Evolutionary conservation across 2,797 vertebrate species (phyloP), one percentile per base, ranked within the genome.

Genomic region (Nothura maculosa): DNA sequence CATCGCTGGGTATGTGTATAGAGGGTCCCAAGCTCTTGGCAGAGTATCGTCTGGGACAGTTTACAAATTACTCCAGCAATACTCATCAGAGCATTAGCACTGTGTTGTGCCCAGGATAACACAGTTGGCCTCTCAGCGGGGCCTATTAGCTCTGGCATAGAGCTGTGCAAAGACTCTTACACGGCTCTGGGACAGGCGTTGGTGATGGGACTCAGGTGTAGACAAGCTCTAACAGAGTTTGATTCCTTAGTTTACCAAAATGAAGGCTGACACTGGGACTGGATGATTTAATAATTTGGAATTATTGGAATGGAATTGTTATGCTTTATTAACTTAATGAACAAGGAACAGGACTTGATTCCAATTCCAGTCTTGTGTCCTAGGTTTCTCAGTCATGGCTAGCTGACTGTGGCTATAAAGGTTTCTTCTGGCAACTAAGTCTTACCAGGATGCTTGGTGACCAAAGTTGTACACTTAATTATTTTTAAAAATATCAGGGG

Each of bases 311-410:
- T 85, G 73, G 76, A 91, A 94, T 94, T 78, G 60, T 6, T 75
- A 69, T 76, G 89, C 83, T 85, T 94, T 89, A 11, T 62, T 96
- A 89, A 85, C 82, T 94, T 85, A 85, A 90, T 74, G 81, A 72
- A 89, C 66, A 80, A 32, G 58, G 50, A 89, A 93, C 55, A 68
- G 47, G 28, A 64, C 82, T 85, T 90, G 73, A 69, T 89, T n/a
- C n/a, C 83, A 38, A 45, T 81, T 89, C 28, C 42, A 73, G 38
- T 48, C 60, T 89, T 89, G 30, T 57, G 62, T 66, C 62, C 82
- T 78, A 81, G 87, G 66, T 60, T 85, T 75, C 28, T 78, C 80
- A 91, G 45, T 91, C 60, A 81, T 60, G 50, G 50, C 38, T 92
- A 73, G 91, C 45, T 82, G 30, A 79, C 74, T 67, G 16, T 28